Conservation (phyloP, 2,113 vertebrate genomes). For the Vidua macroura region DNA sequence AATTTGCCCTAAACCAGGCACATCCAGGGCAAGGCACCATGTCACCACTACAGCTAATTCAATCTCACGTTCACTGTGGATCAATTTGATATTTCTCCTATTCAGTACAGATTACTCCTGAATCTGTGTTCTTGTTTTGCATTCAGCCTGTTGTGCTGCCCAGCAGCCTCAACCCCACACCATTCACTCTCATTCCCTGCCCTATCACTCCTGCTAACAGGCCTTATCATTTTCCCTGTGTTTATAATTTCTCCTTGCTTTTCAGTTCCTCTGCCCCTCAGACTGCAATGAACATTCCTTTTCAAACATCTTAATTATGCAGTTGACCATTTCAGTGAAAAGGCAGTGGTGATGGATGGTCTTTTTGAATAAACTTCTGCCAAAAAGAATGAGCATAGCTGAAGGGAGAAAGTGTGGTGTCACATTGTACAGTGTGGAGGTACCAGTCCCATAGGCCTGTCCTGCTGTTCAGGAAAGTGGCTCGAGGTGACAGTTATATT, state of each 20-base stretch:
- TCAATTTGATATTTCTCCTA: neutral
- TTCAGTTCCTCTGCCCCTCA: neutral
- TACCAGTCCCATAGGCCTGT: neutral
- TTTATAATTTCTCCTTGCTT: neutral
- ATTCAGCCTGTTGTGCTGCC: neutral
- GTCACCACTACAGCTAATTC: neutral
- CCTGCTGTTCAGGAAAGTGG: neutral
- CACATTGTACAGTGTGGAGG: neutral
- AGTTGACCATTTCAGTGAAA: neutral
- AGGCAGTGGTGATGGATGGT: neutral
- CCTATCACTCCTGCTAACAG: neutral
- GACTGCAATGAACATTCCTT: neutral
- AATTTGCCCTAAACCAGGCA: neutral
- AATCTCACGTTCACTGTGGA: accelerated
- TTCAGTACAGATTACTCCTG: neutral
- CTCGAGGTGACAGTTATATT: neutral
- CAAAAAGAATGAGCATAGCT: neutral
- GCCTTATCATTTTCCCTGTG: neutral
- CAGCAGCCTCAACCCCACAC: neutral
- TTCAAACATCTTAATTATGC: neutral
- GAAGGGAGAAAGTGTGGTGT: neutral
- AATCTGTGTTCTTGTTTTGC: neutral
- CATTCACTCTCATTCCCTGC: neutral
- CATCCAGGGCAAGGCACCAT: no score
- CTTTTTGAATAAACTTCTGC: neutral